These are phyloP conservation scores for Circaetus cinerascens DNA, from an alignment of 2,113 vertebrate species.

Conservation along the genomic window DNA sequence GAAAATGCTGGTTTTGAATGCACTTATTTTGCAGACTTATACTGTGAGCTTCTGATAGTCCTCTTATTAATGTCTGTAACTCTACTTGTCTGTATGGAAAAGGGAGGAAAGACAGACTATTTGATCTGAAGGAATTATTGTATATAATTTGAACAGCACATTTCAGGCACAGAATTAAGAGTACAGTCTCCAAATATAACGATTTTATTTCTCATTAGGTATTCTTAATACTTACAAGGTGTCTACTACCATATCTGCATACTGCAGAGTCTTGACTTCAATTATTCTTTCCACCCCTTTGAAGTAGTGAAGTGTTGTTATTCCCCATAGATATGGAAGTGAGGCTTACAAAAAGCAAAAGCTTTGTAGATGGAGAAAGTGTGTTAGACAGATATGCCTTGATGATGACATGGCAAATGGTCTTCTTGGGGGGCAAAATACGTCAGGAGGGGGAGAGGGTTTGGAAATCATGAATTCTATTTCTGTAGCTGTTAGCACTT, in stretches of 20 bases:
- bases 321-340: slow-evolving; percentile 36
- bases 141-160: not conserved
- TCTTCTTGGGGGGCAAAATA: slow-evolving; percentile 28
- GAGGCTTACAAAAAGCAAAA: slow-evolving; percentile 41
- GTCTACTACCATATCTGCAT: not conserved
- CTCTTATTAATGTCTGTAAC: not conserved
- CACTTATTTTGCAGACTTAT: not conserved
- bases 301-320: slow-evolving; percentile 35
- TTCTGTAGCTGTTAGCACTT: slow-evolving; percentile 50
- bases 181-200: not conserved
- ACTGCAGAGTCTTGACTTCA: not conserved
- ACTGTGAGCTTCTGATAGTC: not conserved
- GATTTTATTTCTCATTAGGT: not conserved
- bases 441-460: not conserved
- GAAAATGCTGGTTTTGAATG: not conserved
- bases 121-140: not conserved
- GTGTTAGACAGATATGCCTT: not conserved
- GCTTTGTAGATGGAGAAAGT: not conserved
- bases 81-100: not conserved
- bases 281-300: not conserved
- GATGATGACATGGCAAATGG: slow-evolving; percentile 26
- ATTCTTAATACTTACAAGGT: not conserved
- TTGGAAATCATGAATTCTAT: slow-evolving; percentile 41
- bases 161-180: not conserved
- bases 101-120: not conserved